Base-by-base conservation (phyloP, 2,888 invertebrate genomes). In the Diarsia dahlii region DNA sequence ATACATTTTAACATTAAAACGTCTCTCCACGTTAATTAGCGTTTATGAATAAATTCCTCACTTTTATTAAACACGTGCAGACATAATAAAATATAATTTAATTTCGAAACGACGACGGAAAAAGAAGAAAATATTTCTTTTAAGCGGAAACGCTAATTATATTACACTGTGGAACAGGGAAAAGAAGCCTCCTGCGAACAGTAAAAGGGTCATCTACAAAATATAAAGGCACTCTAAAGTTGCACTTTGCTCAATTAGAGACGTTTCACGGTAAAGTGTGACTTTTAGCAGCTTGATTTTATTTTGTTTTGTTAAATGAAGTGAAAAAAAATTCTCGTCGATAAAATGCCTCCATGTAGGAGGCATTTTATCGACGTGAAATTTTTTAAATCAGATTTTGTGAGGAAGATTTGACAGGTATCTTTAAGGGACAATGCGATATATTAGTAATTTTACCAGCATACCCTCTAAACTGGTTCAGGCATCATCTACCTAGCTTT, bases 241-340 rank as follows among this genome's bases (percentile, higher is more conserved):
- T 60, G 65, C 83, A 82, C 34, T 69, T 18, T 50, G 20, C 20
- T 66, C 69, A 50, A 80, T 82, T 78, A 80, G 20, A 12, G 9
- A 34, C 83, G 54, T 62, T 76, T 83, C 65, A 63, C 23, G 18
- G 18, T 0, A n/a, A 23, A 82, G 60, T 62, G 78, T 78, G 60
- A 58, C 34, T 82, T 63, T 63, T 50, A 50, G 20, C 23, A 56
- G 2, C 13, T 20, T 13, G 23, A 82, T 64, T 58, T 52, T 28
- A 77, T 77, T 77, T 64, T 6, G 58, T 64, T 76, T 50, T 15
- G 18, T 48, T 39, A 48, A 4, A 48, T 20, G 18, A 18, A 34
- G 50, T 52, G 34, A 28, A n/a, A n/a, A n/a, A n/a, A n/a, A n/a
- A n/a, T n/a, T n/a, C n/a, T n/a, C n/a, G n/a, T n/a, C n/a, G n/a